Percentiles rank a stretch among this genome's conserved stretches.
phyloP scores from a whole-genome alignment of 2,888 invertebrate species.

The Drosophila lutescens region DNA sequence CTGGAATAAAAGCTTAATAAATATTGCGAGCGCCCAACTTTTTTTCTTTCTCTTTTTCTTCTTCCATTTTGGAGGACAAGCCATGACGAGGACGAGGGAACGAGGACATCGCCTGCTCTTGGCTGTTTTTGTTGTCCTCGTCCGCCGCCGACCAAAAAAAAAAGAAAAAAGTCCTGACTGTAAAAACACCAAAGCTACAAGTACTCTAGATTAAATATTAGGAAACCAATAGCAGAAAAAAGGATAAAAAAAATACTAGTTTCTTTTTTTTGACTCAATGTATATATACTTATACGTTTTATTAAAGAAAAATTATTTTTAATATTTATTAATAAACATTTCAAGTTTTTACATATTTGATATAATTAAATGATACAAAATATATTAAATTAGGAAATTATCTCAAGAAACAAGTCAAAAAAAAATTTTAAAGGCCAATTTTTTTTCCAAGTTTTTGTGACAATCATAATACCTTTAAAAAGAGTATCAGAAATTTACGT shows the following conservation, averaged over 20 bases:
- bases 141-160: slow-evolving; percentile 15
- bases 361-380: no score
- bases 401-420: no score
- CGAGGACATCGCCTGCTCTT: slow-evolving; percentile 37
- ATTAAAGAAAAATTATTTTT: no score
- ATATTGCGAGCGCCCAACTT: slow-evolving; percentile 51
- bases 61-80: slow-evolving; percentile 12
- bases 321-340: no score
- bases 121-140: slow-evolving; percentile 22
- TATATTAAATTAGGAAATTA: no score
- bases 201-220: neutral
- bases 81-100: slow-evolving; percentile 21
- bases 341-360: no score
- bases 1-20: slow-evolving; percentile 70
- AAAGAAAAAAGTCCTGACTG: neutral
- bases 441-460: no score
- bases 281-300: no score
- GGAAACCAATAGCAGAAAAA: no score
- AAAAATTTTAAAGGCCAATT: no score
- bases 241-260: no score
- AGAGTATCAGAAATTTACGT: slow-evolving; percentile 7
- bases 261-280: no score
- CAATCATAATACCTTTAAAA: neutral
- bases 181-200: neutral
- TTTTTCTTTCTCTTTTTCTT: neutral